These are phyloP conservation scores for Diceros bicornis DNA, from an alignment of 2,797 vertebrate genomes.

Conservation along the genomic window DNA sequence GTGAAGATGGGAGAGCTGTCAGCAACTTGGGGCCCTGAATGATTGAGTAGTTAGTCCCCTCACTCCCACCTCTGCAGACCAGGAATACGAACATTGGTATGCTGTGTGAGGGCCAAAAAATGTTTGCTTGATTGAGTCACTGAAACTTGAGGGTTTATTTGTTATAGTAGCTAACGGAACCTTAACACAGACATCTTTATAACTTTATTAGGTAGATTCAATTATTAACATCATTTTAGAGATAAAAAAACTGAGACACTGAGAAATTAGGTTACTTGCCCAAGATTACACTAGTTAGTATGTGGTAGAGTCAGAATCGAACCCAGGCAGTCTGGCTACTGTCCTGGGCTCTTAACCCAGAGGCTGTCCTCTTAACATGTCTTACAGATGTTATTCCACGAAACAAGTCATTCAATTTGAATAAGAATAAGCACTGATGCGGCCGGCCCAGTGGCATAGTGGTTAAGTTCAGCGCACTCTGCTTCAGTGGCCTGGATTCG, in stretches of 20 bases:
- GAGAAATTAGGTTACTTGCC: not conserved
- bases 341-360: too few species aligned
- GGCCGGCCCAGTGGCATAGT: too few species aligned
- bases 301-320: not conserved
- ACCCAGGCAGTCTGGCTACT: not conserved
- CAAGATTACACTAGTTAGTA: not conserved
- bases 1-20: not conserved
- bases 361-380: not conserved
- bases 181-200: not conserved
- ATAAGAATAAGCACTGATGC: not conserved
- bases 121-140: not conserved
- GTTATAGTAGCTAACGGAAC: not conserved
- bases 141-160: not conserved
- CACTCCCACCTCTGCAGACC: fast-evolving
- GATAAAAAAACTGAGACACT: not conserved
- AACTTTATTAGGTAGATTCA: not conserved
- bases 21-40: fast-evolving
- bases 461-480: too few species aligned
- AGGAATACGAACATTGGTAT: not conserved
- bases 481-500: too few species aligned
- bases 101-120: not conserved
- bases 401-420: not conserved
- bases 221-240: not conserved
- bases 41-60: too few species aligned
- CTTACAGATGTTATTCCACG: not conserved